phyloP scores from a whole-genome alignment of 1,140 invertebrate species.

The Hylyphantes graminicola region DNA sequence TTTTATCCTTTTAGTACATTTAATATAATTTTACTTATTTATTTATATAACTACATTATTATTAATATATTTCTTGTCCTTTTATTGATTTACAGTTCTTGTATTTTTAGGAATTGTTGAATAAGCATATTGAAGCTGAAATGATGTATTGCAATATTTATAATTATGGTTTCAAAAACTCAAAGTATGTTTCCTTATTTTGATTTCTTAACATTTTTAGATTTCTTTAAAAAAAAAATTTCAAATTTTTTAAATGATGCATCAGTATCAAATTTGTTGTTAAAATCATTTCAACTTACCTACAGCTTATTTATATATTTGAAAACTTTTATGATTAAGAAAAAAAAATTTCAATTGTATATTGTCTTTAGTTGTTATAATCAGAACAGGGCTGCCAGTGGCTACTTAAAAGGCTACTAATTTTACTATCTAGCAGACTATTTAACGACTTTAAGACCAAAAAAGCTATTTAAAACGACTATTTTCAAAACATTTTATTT shows the following conservation, averaged over 20 bases:
- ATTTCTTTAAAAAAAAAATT: background rate
- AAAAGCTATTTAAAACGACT: too few relatives aligned
- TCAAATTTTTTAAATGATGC: background rate
- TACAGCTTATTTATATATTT: background rate
- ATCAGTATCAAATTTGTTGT: background rate
- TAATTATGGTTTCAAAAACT: slow-evolving; percentile 8
- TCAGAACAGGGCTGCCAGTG: background rate
- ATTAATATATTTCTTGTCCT: background rate
- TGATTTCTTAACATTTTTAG: background rate
- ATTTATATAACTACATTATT: background rate
- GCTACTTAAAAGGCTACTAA: background rate
- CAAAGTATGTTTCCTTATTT: background rate
- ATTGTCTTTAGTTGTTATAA: background rate
- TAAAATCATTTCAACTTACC: background rate
- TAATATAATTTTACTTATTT: background rate
- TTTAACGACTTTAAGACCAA: too few relatives aligned
- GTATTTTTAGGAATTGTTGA: slow-evolving; percentile 1
- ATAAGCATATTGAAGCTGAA: slow-evolving; percentile 13
- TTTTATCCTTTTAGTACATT: background rate
- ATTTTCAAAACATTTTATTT: too few relatives aligned
- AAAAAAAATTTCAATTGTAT: background rate
- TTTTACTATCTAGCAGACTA: too few relatives aligned
- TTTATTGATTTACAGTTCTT: background rate
- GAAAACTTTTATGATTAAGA: background rate
- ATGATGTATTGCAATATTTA: slow-evolving; percentile 26